Conservation (phyloP, 2,113 vertebrate genomes). For the Odontophorus gujanensis region DNA sequence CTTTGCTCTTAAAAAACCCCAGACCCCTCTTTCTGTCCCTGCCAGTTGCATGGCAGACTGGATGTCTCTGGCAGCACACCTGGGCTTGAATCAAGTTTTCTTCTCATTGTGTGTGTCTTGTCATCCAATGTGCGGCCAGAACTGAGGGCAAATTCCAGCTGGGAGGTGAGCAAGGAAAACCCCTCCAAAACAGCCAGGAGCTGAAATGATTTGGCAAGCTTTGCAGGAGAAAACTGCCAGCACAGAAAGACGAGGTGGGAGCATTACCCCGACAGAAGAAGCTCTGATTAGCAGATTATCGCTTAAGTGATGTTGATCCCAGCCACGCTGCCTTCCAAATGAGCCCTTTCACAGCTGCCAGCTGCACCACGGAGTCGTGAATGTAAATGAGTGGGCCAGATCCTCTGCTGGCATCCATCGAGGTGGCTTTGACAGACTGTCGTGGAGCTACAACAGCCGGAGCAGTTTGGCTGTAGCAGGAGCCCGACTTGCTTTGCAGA, state of each 20-base stretch:
- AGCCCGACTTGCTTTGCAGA: background rate
- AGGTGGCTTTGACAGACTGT: background rate
- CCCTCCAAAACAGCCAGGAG: background rate
- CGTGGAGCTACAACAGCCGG: background rate
- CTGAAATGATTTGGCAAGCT: background rate
- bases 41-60: accelerated
- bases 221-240: background rate
- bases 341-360: background rate
- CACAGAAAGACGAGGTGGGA: background rate
- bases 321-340: background rate
- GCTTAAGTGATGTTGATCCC: background rate
- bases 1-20: background rate
- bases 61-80: background rate
- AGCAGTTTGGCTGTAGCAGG: background rate
- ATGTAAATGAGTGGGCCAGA: background rate
- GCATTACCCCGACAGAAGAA: background rate
- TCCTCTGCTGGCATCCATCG: background rate
- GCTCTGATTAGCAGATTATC: background rate
- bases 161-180: background rate
- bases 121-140: background rate
- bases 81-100: background rate
- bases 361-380: background rate
- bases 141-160: background rate
- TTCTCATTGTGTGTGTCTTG: accelerated
- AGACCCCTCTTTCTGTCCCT: background rate